Evolutionary conservation across 2,113 vertebrate genomes (phyloP).

Genomic region (Nerophis lumbriciformis): DNA sequence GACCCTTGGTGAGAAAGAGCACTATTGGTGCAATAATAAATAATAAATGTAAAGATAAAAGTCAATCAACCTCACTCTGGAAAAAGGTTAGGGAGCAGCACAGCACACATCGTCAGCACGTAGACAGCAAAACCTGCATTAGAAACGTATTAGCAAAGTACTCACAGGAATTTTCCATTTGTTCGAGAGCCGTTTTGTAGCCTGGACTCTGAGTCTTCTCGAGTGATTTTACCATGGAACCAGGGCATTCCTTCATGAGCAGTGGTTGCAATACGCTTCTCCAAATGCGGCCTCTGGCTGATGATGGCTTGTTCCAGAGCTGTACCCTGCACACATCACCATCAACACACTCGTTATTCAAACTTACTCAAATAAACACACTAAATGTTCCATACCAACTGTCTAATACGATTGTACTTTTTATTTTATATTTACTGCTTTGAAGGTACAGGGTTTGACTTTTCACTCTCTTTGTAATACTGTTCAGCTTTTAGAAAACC

Average conservation of each 20-base stretch:
- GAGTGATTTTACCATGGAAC: conserved; percentile 87
- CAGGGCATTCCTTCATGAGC: conserved; percentile 95
- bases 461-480: no score
- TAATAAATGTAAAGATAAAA: no score
- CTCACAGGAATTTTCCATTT: conserved; percentile 93
- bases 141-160: neutral
- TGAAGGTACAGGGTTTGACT: no score
- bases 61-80: no score
- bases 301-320: conserved; percentile 95
- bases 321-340: conserved; percentile 73
- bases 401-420: no score
- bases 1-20: no score
- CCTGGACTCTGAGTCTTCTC: conserved; percentile 80
- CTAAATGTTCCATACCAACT: no score
- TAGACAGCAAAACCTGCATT: neutral
- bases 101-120: no score
- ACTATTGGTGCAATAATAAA: no score
- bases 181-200: conserved; percentile 74
- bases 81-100: no score
- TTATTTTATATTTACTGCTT: no score
- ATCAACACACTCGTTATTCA: neutral
- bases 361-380: neutral
- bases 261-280: conserved; percentile 92
- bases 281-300: conserved; percentile 93
- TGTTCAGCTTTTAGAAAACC: no score